A percentile compares a stretch with the other conserved stretches of the same genome.
Conservation (phyloP, 2,888 invertebrate genomes). For the Spodoptera exigua region DNA sequence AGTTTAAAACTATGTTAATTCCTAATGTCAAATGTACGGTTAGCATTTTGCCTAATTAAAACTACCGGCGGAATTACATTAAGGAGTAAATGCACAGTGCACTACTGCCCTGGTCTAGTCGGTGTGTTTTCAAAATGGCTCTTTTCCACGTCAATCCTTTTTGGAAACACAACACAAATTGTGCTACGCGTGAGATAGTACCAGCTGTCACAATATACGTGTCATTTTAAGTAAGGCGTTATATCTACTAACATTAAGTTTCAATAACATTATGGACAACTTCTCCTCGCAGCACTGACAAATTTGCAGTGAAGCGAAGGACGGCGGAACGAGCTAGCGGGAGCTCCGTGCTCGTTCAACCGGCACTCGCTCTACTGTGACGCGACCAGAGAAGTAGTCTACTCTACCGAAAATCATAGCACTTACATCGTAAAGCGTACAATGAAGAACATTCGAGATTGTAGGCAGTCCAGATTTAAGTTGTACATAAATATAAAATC, state of each 20-base stretch:
- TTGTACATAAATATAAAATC: conserved; percentile 60
- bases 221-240: conserved; percentile 58
- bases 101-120: conserved; percentile 87
- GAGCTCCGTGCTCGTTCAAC: conserved; percentile 36
- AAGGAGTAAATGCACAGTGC: conserved; percentile 83
- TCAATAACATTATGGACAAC: conserved; percentile 50
- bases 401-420: conserved; percentile 79
- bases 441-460: conserved; percentile 80
- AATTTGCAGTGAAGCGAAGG: conserved; percentile 81
- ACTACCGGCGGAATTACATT: conserved; percentile 76
- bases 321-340: conserved; percentile 46
- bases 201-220: conserved; percentile 57
- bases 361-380: conserved; percentile 80
- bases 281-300: conserved; percentile 68
- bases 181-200: conserved; percentile 79
- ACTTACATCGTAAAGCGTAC: conserved; percentile 79
- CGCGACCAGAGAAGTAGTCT: conserved; percentile 79
- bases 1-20: conserved; percentile 74
- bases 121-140: conserved; percentile 97
- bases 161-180: conserved; percentile 96
- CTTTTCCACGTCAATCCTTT: conserved; percentile 94
- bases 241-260: conserved; percentile 53
- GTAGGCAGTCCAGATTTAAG: conserved; percentile 79
- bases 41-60: conserved; percentile 75
- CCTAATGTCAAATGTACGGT: conserved; percentile 78